Evolutionary conservation across 1,140 invertebrate genomes (phyloP), one percentile per base, ranked within the genome.

Genomic region (Orussus abietinus): DNA sequence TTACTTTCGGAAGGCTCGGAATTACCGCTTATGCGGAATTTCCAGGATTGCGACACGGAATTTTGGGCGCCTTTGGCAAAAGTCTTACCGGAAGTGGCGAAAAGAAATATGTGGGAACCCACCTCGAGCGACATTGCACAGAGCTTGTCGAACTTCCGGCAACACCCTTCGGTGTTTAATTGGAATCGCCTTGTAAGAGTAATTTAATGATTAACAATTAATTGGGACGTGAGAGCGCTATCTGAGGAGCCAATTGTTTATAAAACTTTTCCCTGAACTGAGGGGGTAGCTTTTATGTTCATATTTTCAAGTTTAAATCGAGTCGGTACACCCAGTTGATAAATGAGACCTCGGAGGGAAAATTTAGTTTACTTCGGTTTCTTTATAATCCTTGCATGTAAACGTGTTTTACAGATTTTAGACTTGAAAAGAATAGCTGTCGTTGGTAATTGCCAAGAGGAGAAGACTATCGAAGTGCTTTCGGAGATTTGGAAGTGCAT

Each of bases 131-230:
- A 57, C 7, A 46, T 62, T 4, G 17, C 38, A 0, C 39, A n/a
- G 2, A 33, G 38, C 1, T 64, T 62, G 19, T 10, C 36, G 0
- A 38, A 52, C 28, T 10, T 64, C 6, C 46, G 49, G 4, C 45
- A 51, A 7, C 48, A 47, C 1, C 59, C 66, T 9, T 59, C 49
- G 4, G 26, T 49, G 7, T 19, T 40, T 14, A 51, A 55, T 35
- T 67, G 59, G 59, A 53, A 57, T 20, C 47, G 29, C 13, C 48
- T 69, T 29, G 66, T 69, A 52, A 51, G 52, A 52, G 14, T 31
- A 49, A 19, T 5, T 19, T 15, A 14, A 28, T 38, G 11, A 28
- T 11, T 49, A 14, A 3, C 33, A 18, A 19, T 25, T 26, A 22
- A 36, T 37, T 28, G n/a, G n/a, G n/a, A n/a, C n/a, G n/a, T 37